These are phyloP conservation scores for Eupithecia subfuscata DNA, from an alignment of 2,888 invertebrate species.

Conservation along the genomic window DNA sequence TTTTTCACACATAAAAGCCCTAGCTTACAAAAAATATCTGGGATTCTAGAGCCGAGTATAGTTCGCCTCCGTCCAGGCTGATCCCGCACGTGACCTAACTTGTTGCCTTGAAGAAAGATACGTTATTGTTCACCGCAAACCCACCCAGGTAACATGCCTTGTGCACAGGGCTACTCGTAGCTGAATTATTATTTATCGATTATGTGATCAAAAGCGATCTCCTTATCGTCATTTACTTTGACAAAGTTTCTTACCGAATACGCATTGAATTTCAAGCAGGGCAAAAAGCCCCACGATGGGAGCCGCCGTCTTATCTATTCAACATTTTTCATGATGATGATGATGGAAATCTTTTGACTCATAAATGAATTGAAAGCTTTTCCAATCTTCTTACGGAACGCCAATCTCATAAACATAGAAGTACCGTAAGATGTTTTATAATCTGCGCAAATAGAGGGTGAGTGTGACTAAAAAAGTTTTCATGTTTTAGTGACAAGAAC, in stretches of 20 bases:
- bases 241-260: not conserved
- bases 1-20: not conserved
- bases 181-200: slow-evolving; percentile 48
- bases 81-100: slow-evolving; percentile 82
- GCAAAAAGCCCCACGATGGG: slow-evolving; percentile 59
- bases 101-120: slow-evolving; percentile 71
- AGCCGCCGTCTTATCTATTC: slow-evolving; percentile 51
- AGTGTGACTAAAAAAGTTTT: slow-evolving; percentile 38
- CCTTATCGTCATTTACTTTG: slow-evolving; percentile 31
- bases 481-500: slow-evolving; percentile 45
- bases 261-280: not conserved
- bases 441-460: slow-evolving; percentile 34
- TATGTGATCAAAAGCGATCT: slow-evolving; percentile 33
- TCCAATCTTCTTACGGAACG: not conserved
- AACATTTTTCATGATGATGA: not conserved
- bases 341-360: not conserved
- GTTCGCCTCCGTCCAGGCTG: slow-evolving; percentile 57
- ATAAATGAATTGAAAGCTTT: slow-evolving; percentile 4
- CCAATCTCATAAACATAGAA: not conserved
- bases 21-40: not conserved
- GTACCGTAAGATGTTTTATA: not conserved
- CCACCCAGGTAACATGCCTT: not conserved
- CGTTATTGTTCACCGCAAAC: slow-evolving; percentile 41
- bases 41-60: not conserved
- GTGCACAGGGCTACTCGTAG: slow-evolving; percentile 35